phyloP scores from a whole-genome alignment of 2,113 vertebrate species.

The Vulpes lagopus region DNA sequence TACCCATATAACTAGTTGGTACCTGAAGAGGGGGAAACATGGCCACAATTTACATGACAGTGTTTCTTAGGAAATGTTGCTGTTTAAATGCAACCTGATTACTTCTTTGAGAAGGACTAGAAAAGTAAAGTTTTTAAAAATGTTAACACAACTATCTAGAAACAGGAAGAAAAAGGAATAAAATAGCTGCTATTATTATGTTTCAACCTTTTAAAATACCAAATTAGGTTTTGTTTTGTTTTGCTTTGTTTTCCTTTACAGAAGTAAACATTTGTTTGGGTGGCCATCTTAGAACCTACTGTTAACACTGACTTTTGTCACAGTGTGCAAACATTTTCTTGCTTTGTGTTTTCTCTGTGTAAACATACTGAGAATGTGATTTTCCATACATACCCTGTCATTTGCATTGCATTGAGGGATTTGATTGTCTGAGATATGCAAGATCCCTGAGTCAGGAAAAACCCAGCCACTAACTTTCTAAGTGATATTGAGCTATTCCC shows the following conservation, averaged over 20 bases:
- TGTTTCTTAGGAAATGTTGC: neutral
- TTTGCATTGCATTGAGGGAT: slow-evolving; percentile 39
- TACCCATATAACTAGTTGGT: neutral
- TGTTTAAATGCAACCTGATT: neutral
- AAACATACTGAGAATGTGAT: slow-evolving; percentile 58
- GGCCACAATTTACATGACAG: neutral
- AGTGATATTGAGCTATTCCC: neutral
- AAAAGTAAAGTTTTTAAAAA: slow-evolving; percentile 33
- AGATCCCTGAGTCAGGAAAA: slow-evolving; percentile 14
- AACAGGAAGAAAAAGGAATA: slow-evolving; percentile 46
- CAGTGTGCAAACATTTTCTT: slow-evolving; percentile 35
- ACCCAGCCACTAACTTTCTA: neutral
- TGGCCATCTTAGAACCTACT: slow-evolving; percentile 33
- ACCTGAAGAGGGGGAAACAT: neutral
- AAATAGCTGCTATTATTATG: neutral
- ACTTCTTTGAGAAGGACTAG: slow-evolving; percentile 36
- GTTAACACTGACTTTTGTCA: slow-evolving; percentile 39
- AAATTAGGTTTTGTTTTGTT: slow-evolving; percentile 51
- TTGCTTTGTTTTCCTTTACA: slow-evolving; percentile 50
- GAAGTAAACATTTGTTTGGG: slow-evolving; percentile 71
- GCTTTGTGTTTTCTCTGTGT: slow-evolving; percentile 36
- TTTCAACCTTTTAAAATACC: slow-evolving; percentile 50
- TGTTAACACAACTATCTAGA: slow-evolving; percentile 41
- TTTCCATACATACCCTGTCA: slow-evolving; percentile 60
- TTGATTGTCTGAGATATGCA: slow-evolving; percentile 25